phyloP scores from a whole-genome alignment of 2,888 invertebrate species.

The Aleiodes testaceus region DNA sequence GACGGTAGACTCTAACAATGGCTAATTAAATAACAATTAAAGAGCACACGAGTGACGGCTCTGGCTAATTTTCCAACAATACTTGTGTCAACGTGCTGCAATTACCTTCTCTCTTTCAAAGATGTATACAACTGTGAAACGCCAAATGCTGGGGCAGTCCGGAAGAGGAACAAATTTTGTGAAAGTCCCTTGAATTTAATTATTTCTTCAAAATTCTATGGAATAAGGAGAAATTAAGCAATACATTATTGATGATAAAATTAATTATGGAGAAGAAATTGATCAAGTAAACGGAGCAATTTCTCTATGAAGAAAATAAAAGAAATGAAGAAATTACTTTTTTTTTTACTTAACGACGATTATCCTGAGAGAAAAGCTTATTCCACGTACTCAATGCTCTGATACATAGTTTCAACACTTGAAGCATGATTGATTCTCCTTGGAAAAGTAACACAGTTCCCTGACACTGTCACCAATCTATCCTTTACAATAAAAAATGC shows the following conservation, averaged over 20 bases:
- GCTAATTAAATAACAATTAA: constrained; percentile 63
- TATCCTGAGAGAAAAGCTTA: too few species aligned
- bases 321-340: too few species aligned
- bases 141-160: constrained; percentile 43
- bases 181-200: constrained; percentile 51
- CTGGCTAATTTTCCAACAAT: constrained; percentile 53
- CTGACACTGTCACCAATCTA: constrained; percentile 6
- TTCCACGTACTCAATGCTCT: too few species aligned
- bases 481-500: constrained; percentile 13
- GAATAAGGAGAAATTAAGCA: too few species aligned
- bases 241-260: background rate
- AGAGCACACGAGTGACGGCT: constrained; percentile 51
- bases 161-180: constrained; percentile 55
- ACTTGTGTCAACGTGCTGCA: constrained; percentile 39
- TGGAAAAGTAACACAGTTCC: constrained; percentile 5
- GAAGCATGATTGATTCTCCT: constrained; percentile 41
- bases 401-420: constrained; percentile 41
- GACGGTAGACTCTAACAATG: constrained; percentile 53
- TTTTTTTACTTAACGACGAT: too few species aligned
- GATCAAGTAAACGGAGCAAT: too few species aligned
- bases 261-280: too few species aligned
- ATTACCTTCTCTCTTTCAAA: constrained; percentile 31
- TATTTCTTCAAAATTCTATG: background rate
- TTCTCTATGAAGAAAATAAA: too few species aligned
- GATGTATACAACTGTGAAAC: constrained; percentile 3